Base-by-base conservation (phyloP, 2,113 vertebrate species). In the Butorides virescens region DNA sequence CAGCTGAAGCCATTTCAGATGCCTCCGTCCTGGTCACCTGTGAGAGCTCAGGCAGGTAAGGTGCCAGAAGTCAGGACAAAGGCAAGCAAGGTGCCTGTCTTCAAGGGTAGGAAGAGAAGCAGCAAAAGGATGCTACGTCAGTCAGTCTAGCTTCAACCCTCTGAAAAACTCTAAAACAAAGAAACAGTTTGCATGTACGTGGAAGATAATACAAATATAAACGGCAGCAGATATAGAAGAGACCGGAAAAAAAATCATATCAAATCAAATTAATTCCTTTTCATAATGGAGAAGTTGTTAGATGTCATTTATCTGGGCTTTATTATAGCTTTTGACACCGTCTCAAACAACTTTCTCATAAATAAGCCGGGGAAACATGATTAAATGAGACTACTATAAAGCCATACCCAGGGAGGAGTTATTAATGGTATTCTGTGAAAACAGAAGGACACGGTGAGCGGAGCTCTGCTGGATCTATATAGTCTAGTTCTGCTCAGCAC, bases 351-450 rank as follows among this genome's bases (percentile, higher is more conserved):
- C 87, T 93, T 95, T 68, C 56, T 92, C 36, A 89, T 87, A 95
- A 95, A 95, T 85, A 94, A 92, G 89, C 61, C 67, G 72, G 34
- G 39, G 58, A 95, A 90, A 90, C 49, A 75, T 65, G 53, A 96
- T 95, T 94, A 95, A 96, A 93, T 85, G 84, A 94, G 66, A 32
- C 66, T 81, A 56, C 66, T 82, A 56, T 72, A 85, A 91, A 95
- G 80, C 73, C 53, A 88, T 90, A 87, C 77, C 93, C 58, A 62
- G 70, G 74, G 87, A 88, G 90, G 5, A 87, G 49, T 53, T 94
- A 94, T 93, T 95, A 96, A 94, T 72, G 80, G 67, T 55, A 91
- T 65, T 75, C 92, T 79, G 66, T 85, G 92, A 95, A 90, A 94
- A 82, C 58, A 95, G 75, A 86, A 90, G 93, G 92, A 87, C 73